Evolutionary conservation across 2,797 vertebrate species (phyloP), one percentile per base, ranked within the genome.

Genomic region (Hafferia zeledoni): DNA sequence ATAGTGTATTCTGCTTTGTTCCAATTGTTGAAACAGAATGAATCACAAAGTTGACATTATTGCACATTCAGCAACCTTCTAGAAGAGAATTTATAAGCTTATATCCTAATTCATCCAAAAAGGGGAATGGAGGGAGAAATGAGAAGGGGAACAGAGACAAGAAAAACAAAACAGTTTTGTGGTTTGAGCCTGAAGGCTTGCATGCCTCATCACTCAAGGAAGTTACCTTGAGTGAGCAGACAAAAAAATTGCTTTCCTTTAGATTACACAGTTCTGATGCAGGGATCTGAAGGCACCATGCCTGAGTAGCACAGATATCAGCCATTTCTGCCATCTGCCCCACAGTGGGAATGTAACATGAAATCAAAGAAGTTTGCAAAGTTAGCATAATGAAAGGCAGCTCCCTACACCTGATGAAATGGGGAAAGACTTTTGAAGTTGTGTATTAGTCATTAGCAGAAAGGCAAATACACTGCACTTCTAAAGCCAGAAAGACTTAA

Each of bases 301-400:
- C 65, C 61, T 78, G 53, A 83, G 83, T 20, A 67, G 53, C 85
- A 65, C 46, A 81, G 64, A 83, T 78, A 95, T 86, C 72, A 86
- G 65, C 28, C 80, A 69, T 81, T 89, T 83, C 85, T 87, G 59
- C 90, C 91, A 93, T 95, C 93, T 96, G 87, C 47, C 87, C 95
- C 76, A 63, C 83, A 90, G 69, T 83, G 79, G 79, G 87, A 95
- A 88, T 88, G 91, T 39, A 17, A 94, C 39, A 88, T 72, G 39
- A 94, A 94, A 87, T 88, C 69, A 93, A 90, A 83, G 28, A 47
- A 19, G 43, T 93, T 69, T 78, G 35, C 50, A 91, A 91, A 91
- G 43, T 47, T 56, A 77, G 15, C 44, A n/a, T 16, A 67, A 78
- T 52, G n/a, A 86, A 83, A 83, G 41, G n/a, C 82, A 88, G n/a